Conservation (phyloP, 2,797 vertebrate genomes). For the Podarcis siculus region DNA sequence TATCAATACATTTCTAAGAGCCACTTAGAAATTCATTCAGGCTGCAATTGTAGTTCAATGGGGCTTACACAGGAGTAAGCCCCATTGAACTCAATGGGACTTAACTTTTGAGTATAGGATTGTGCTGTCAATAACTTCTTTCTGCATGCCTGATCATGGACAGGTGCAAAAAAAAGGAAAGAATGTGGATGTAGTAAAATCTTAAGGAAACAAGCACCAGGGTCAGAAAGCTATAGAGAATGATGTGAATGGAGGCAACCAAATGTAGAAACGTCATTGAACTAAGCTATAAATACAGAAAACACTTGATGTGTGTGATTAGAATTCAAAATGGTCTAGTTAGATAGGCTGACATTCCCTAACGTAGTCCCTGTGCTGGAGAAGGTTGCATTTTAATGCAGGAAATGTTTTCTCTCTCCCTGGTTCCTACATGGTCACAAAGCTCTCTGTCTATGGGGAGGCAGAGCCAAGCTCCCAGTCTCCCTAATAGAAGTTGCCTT, state of each 20-base stretch:
- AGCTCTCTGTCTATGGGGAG: slow-evolving; percentile 79
- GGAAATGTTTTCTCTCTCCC: slow-evolving; percentile 78
- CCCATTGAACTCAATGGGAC: neutral
- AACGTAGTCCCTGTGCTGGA: slow-evolving; percentile 35
- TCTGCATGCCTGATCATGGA: neutral
- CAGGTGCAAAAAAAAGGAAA: neutral
- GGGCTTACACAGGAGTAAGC: neutral
- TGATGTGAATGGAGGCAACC: neutral
- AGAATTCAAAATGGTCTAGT: neutral
- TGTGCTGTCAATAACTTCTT: neutral
- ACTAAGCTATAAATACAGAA: neutral
- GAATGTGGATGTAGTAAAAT: neutral
- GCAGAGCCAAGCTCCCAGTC: slow-evolving; percentile 78
- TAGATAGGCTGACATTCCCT: neutral
- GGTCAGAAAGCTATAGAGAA: neutral
- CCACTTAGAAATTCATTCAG: neutral
- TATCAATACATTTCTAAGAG: neutral
- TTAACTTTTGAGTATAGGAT: neutral
- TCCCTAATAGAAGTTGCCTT: slow-evolving; percentile 82
- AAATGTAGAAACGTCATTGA: neutral
- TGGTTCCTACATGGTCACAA: slow-evolving; percentile 77
- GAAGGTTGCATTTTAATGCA: slow-evolving; percentile 80
- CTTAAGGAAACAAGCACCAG: neutral
- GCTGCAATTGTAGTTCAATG: neutral
- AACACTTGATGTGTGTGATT: neutral